Conservation (phyloP, 2,797 vertebrate species). For the Sebastiscus albofasciatus region DNA sequence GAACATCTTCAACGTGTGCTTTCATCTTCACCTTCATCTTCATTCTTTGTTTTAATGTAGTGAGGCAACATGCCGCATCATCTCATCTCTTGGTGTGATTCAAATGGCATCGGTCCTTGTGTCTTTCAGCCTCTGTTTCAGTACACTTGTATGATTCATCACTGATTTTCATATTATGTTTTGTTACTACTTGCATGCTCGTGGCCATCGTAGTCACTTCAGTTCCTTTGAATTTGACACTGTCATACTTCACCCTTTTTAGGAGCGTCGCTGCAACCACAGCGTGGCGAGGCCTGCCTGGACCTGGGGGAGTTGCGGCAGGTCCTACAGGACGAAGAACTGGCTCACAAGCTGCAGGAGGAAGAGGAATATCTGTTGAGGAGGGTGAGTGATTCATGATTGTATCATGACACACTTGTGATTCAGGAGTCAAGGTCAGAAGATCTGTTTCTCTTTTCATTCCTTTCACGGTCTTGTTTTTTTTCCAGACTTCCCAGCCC, state of each 20-base stretch:
- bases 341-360: conserved; percentile 82
- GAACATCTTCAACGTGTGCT: background rate
- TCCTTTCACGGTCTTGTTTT: background rate
- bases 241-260: background rate
- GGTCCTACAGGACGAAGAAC: conserved; percentile 81
- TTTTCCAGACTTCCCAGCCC: conserved; percentile 56
- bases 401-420: background rate
- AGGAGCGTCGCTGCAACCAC: conserved; percentile 44
- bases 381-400: conserved; percentile 36
- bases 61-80: conserved; percentile 6
- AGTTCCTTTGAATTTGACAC: background rate
- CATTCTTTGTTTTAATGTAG: background rate
- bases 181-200: background rate
- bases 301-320: conserved; percentile 79
- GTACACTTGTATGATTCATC: background rate
- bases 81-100: conserved; percentile 40
- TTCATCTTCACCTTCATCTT: conserved; percentile 11
- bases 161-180: background rate
- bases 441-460: background rate
- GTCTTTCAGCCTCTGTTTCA: background rate
- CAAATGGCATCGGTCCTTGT: background rate
- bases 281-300: conserved; percentile 49
- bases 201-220: background rate
- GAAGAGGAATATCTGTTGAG: conserved; percentile 70
- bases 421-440: background rate